These are phyloP conservation scores for Strigamia transsilvanica DNA, from an alignment of 2,888 invertebrate species.

Conservation along the genomic window DNA sequence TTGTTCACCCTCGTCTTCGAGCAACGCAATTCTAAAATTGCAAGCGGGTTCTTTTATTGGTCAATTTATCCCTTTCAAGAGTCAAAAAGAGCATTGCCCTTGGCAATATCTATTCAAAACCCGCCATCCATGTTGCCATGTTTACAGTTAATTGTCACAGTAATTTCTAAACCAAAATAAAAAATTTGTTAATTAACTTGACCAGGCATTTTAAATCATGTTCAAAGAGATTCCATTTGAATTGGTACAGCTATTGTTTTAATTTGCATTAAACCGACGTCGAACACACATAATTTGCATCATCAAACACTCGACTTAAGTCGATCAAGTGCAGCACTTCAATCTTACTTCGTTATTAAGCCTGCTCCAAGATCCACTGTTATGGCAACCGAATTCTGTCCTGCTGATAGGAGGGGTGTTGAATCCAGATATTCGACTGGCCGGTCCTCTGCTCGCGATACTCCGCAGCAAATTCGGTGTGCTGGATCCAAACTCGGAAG, in stretches of 20 bases:
- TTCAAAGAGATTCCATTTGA: no score
- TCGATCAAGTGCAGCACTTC: background rate
- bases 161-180: no score
- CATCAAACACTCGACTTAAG: background rate
- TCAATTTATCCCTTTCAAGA: background rate
- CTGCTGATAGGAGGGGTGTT: conserved; percentile 50
- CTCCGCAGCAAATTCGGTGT: conserved; percentile 8
- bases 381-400: conserved; percentile 17
- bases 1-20: background rate
- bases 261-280: no score
- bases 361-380: conserved; percentile 48
- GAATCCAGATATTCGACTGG: conserved; percentile 52
- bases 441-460: background rate
- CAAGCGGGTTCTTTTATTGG: background rate
- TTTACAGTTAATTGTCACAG: no score
- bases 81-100: background rate
- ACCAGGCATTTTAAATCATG: no score
- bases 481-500: conserved; percentile 29
- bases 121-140: no score
- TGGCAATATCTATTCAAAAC: background rate
- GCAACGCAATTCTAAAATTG: background rate
- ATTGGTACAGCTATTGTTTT: no score
- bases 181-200: no score
- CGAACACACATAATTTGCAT: background rate
- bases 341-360: conserved; percentile 52